A percentile compares a stretch with the other conserved stretches of the same genome.
Evolutionary conservation across 2,888 invertebrate genomes (phyloP).

Genomic region (Hydropsyche betteni): DNA sequence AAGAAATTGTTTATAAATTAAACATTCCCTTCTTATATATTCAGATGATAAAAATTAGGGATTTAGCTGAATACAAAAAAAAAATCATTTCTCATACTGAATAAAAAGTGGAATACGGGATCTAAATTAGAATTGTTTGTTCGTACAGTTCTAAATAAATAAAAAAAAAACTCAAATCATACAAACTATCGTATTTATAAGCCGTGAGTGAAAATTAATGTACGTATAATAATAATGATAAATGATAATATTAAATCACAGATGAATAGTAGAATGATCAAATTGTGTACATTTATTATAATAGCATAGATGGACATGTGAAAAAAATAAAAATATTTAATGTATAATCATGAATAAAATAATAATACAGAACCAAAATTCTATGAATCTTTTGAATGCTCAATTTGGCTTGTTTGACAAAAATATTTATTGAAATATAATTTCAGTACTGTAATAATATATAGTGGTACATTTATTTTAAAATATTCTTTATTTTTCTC

Average conservation of each 20-base stretch:
- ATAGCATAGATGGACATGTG: constrained; percentile 49
- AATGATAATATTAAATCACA: constrained; percentile 47
- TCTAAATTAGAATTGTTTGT: constrained; percentile 33
- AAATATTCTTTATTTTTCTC: constrained; percentile 10
- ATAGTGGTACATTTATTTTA: constrained; percentile 15
- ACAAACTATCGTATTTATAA: constrained; percentile 44
- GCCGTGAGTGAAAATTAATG: constrained; percentile 48
- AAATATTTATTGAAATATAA: constrained; percentile 14
- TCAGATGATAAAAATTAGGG: constrained; percentile 27
- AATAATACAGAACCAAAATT: constrained; percentile 49
- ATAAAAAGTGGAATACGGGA: constrained; percentile 9
- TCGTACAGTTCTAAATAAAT: constrained; percentile 48
- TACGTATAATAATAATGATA: constrained; percentile 44
- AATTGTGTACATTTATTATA: constrained; percentile 51
- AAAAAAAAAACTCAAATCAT: constrained; percentile 35
- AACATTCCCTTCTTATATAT: constrained; percentile 26
- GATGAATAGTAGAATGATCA: constrained; percentile 50
- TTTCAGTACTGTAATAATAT: constrained; percentile 13
- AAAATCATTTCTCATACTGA: constrained; percentile 25
- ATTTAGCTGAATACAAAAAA: constrained; percentile 14
- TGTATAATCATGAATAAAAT: constrained; percentile 46
- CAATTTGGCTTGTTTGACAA: constrained; percentile 39
- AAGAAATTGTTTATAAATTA: constrained; percentile 26
- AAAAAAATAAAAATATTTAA: constrained; percentile 41
- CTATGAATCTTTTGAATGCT: constrained; percentile 44